Evolutionary conservation across 2,888 invertebrate genomes (phyloP).

Genomic region (Cantharis rustica): DNA sequence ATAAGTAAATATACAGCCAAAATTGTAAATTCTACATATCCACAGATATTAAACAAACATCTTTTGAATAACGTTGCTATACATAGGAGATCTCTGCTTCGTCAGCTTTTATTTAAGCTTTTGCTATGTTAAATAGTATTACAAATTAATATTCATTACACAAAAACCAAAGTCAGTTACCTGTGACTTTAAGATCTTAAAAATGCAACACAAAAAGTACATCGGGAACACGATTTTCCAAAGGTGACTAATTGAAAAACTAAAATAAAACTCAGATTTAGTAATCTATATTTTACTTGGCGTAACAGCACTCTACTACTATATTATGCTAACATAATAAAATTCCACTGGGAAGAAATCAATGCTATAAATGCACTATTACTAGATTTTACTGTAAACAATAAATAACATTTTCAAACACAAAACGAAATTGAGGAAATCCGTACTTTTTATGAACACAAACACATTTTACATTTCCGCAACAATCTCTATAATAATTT

Average conservation of each 20-base stretch:
- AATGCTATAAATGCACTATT: neutral
- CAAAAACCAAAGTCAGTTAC: too few relatives aligned
- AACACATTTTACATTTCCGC: slow-evolving; percentile 21
- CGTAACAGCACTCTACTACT: neutral
- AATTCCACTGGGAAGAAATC: neutral
- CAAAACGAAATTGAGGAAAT: neutral
- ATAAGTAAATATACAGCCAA: too few relatives aligned
- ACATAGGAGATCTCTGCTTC: too few relatives aligned
- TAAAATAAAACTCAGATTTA: neutral
- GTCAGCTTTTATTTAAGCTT: too few relatives aligned
- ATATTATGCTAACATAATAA: neutral
- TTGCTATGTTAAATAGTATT: too few relatives aligned
- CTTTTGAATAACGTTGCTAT: too few relatives aligned
- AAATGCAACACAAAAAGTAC: too few relatives aligned
- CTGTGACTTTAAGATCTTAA: too few relatives aligned
- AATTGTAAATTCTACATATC: too few relatives aligned
- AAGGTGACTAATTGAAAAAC: neutral
- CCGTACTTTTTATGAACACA: neutral
- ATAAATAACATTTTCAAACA: neutral
- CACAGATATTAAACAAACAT: too few relatives aligned
- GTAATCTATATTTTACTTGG: neutral
- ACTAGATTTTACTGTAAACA: neutral
- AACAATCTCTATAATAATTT: slow-evolving; percentile 38
- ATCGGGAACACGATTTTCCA: too few relatives aligned
- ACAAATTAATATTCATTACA: too few relatives aligned